phyloP scores from a whole-genome alignment of 2,797 vertebrate genomes.

The Mormyrus proboscirostris region DNA sequence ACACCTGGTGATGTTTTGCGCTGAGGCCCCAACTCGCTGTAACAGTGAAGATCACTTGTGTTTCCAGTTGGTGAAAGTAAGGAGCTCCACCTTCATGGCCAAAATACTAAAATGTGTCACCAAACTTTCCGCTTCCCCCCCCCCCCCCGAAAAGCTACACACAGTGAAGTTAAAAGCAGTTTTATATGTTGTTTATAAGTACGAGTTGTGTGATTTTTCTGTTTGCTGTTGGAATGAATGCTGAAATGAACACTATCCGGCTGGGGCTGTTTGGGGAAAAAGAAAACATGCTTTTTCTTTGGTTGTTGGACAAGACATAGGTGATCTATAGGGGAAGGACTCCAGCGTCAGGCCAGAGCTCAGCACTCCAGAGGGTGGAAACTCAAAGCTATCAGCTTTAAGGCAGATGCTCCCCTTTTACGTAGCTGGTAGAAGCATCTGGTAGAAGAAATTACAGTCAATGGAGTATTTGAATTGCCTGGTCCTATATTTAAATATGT shows the following conservation, averaged over 20 bases:
- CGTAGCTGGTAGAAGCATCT: neutral
- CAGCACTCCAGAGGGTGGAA: neutral
- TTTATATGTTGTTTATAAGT: neutral
- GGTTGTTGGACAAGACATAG: neutral
- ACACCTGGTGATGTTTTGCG: neutral
- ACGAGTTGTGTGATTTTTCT: neutral
- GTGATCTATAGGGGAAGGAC: neutral
- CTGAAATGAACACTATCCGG: neutral
- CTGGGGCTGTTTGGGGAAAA: neutral
- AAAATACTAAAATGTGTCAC: neutral
- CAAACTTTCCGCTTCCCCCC: neutral
- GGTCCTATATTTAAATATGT: neutral
- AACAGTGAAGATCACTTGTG: neutral
- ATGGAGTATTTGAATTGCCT: neutral
- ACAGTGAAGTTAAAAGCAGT: neutral
- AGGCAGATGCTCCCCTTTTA: neutral
- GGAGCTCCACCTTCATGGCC: neutral
- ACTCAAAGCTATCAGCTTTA: neutral
- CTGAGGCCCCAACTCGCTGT: neutral
- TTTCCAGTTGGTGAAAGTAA: neutral
- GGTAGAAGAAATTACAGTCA: neutral
- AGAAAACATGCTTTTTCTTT: neutral
- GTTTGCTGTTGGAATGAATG: neutral
- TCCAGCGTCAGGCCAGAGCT: neutral
- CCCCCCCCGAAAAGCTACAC: neutral